phyloP scores from a whole-genome alignment of 2,888 invertebrate species.

The Zele albiditarsus region DNA sequence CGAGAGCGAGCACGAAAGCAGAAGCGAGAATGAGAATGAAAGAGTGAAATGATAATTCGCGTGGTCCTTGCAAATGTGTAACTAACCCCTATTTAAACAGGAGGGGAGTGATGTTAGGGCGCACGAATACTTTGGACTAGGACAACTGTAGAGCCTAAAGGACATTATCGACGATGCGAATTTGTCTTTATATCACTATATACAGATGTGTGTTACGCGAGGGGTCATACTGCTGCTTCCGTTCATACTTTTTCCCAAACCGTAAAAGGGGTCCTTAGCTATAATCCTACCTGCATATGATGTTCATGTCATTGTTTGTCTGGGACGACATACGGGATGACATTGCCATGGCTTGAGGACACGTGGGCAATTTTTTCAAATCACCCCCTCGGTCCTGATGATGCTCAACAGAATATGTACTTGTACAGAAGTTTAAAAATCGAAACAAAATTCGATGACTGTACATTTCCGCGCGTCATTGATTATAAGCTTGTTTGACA shows the following conservation, averaged over 20 bases:
- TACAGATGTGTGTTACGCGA: constrained; percentile 39
- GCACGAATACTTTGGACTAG: constrained; percentile 8
- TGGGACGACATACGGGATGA: constrained; percentile 59
- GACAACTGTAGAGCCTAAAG: constrained; percentile 52
- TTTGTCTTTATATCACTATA: constrained; percentile 47
- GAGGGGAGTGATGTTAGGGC: constrained; percentile 42
- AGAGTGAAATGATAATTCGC: constrained; percentile 37
- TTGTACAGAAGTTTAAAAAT: not conserved
- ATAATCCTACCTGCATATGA: constrained; percentile 73
- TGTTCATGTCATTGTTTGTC: constrained; percentile 67
- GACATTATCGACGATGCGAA: constrained; percentile 56
- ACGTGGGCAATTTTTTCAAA: constrained; percentile 43
- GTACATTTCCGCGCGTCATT: not conserved
- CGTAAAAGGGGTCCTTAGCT: constrained; percentile 65
- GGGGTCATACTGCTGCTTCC: constrained; percentile 30
- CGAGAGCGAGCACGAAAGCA: not conserved
- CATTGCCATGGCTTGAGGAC: constrained; percentile 34
- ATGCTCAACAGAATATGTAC: not conserved
- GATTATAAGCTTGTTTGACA: not conserved
- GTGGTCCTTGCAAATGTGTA: constrained; percentile 50
- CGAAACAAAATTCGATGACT: no score
- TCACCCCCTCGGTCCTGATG: constrained; percentile 28
- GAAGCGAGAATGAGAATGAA: constrained; percentile 4
- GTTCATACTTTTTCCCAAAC: constrained; percentile 53
- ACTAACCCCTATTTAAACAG: constrained; percentile 51